Evolutionary conservation across 2,888 invertebrate genomes (phyloP).

Genomic region (Aphidius colemani): DNA sequence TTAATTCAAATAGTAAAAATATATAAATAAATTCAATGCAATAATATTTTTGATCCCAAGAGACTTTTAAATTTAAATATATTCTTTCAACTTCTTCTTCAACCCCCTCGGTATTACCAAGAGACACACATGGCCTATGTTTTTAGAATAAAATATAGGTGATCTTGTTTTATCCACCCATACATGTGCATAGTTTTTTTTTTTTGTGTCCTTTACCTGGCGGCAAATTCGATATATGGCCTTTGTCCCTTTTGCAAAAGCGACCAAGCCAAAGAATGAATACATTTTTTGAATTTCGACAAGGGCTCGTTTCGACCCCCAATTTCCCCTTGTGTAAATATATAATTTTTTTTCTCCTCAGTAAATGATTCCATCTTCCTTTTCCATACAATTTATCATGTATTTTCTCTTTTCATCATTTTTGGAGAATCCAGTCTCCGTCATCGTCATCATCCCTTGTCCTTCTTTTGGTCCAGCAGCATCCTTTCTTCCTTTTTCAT

Average conservation of each 20-base stretch:
- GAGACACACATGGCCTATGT: conserved; percentile 26
- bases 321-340: conserved; percentile 2
- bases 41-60: conserved; percentile 24
- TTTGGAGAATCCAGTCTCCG: no score
- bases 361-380: not conserved
- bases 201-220: conserved; percentile 23
- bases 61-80: conserved; percentile 22
- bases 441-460: no score
- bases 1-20: conserved; percentile 2
- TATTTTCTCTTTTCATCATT: not conserved
- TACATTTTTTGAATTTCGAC: conserved; percentile 29
- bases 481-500: no score
- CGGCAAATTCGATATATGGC: conserved; percentile 13
- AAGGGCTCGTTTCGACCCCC: conserved; percentile 26
- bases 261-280: conserved; percentile 31
- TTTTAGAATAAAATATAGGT: conserved; percentile 24
- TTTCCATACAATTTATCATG: not conserved
- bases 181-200: conserved; percentile 1
- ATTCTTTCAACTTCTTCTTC: no score
- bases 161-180: conserved; percentile 21
- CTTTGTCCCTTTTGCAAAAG: conserved; percentile 32
- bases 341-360: not conserved
- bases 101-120: no score
- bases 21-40: conserved; percentile 27
- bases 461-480: no score